A percentile compares a stretch with the other conserved stretches of the same genome.
Conservation (phyloP, 2,888 invertebrate genomes). For the Hydrotaea diabolus region DNA sequence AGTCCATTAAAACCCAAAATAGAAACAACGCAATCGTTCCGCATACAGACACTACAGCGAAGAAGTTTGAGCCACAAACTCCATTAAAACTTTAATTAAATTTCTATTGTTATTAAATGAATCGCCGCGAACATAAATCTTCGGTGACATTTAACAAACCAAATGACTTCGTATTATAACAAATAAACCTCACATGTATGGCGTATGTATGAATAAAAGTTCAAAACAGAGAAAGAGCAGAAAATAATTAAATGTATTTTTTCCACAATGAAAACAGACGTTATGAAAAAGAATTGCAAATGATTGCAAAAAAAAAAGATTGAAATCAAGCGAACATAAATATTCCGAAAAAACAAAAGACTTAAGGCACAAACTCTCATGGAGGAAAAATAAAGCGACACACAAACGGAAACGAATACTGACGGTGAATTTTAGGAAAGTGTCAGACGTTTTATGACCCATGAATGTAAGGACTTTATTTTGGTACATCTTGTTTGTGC, state of each 20-base stretch:
- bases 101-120: conserved; percentile 13
- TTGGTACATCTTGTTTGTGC: too few species aligned
- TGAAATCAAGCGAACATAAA: too few species aligned
- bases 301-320: too few species aligned
- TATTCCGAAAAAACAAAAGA: too few species aligned
- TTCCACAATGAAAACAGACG: background rate
- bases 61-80: background rate
- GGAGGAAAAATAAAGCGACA: too few species aligned
- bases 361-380: conserved; percentile 1
- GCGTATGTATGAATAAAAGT: background rate
- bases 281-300: background rate
- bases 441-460: too few species aligned
- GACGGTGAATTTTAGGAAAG: too few species aligned
- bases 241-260: conserved; percentile 39
- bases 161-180: background rate
- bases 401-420: too few species aligned
- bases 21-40: background rate
- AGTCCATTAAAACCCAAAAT: too few species aligned
- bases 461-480: too few species aligned
- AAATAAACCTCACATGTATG: too few species aligned
- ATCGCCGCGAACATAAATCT: conserved; percentile 16
- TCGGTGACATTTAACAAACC: conserved; percentile 16
- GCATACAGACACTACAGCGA: background rate
- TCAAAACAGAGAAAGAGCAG: background rate
- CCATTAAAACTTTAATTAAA: conserved; percentile 14